Evolutionary conservation across 2,888 invertebrate species (phyloP), one percentile per base, ranked within the genome.

Genomic region (Hypomecis punctinalis): DNA sequence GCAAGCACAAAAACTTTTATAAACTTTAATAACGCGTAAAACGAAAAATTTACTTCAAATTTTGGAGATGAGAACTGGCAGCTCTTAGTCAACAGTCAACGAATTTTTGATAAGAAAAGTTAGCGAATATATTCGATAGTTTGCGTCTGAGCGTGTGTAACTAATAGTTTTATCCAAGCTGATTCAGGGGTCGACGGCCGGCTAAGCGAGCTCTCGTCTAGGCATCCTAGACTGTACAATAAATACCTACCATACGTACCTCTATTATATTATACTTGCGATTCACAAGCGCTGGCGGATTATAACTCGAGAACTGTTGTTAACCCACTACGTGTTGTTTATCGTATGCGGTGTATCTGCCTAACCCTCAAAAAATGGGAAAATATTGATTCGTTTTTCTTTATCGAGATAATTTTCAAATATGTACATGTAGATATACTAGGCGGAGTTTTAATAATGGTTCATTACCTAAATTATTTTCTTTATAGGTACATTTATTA

Each of bases 131-230:
- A 63, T 69, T 69, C 68, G 66, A 61, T 59, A 64, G 63, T 58
- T 65, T 63, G 59, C 58, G 64, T 13, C 36, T 37, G 56, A 65
- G 55, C 68, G 70, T 68, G 72, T 69, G 72, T 68, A 65, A 66
- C 69, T 72, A 71, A 71, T 72, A 54, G 69, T 46, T 66, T 54
- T 61, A 65, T 63, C 61, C 49, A 58, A 53, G 61, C 48, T 62
- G 72, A 63, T 49, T 62, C 63, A 61, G 62, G 45, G 71, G 67
- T 66, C 70, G 60, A 33, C 43, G 71, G 61, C 68, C 71, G 66
- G 65, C 61, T 63, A 61, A 61, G 61, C 67, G 66, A 71, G 67
- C 46, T 66, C 67, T 67, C 63, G 72, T 67, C 71, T 71, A 70
- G 67, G 68, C 65, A 66, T 64, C 65, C 53, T 61, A 66, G 56